Conservation (phyloP, 2,113 vertebrate species). For the Semnornis frantzii region DNA sequence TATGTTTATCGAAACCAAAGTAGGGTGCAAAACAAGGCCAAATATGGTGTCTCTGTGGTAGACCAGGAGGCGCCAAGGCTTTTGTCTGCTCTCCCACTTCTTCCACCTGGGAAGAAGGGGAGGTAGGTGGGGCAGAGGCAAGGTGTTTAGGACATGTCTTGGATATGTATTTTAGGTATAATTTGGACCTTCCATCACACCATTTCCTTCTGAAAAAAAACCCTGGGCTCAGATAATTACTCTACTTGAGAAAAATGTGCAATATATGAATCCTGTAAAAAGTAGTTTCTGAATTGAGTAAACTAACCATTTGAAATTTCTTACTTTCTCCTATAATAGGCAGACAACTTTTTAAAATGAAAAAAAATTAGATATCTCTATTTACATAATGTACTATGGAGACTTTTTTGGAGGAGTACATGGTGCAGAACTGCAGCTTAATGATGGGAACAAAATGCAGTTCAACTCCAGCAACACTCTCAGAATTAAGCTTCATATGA, state of each 20-base stretch:
- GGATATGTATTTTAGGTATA: too few relatives aligned
- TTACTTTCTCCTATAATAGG: not conserved
- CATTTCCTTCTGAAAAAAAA: not conserved
- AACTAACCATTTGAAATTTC: accelerated
- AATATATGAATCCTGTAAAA: not conserved
- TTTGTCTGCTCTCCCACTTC: too few relatives aligned
- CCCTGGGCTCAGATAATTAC: not conserved
- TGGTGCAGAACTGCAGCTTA: not conserved
- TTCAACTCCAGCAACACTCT: not conserved
- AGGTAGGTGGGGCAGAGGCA: too few relatives aligned
- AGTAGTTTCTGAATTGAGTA: not conserved
- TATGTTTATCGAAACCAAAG: too few relatives aligned
- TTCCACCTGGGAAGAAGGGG: too few relatives aligned
- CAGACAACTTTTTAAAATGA: not conserved
- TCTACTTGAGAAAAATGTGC: not conserved
- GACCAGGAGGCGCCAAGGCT: too few relatives aligned
- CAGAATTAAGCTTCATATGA: not conserved
- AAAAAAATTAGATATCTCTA: not conserved
- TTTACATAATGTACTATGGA: not conserved
- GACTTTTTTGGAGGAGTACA: not conserved
- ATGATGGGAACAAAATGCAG: not conserved
- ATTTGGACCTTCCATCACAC: too few relatives aligned
- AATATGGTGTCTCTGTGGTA: too few relatives aligned
- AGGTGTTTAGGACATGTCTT: too few relatives aligned
- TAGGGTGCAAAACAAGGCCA: too few relatives aligned